Base-by-base conservation (phyloP, 1,140 invertebrate species). In the Panulirus ornatus region DNA sequence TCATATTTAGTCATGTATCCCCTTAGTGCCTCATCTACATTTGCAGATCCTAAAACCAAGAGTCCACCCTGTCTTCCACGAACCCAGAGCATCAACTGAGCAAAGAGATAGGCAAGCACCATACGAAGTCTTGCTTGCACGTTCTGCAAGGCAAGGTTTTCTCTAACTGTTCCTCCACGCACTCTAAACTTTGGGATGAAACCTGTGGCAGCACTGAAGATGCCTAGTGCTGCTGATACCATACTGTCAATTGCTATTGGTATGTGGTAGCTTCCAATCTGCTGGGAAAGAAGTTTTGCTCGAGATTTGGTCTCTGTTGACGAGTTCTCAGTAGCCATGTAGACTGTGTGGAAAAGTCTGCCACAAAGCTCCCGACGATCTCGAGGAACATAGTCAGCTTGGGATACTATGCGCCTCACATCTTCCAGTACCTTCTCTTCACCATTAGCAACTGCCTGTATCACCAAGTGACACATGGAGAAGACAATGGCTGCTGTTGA, bases 281-380 rank as follows among this genome's bases (percentile, higher is more conserved):
- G 95, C 54, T 94, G 93, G 3, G 98, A 96, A 47, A 99, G 94
- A 54, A 95, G 94, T 36, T 95, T 95, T 1, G 99, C 98, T 88
- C 97, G 93, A n/a, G 95, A 94, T 93, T 96, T 97, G 0, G 99
- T 99, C 92, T 98, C 97, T 81, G 95, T 93, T 34, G 98, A 99
- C 11, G 98, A 99, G 94, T 99, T 99, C 93, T 98, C 97, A 2
- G 97, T 97, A 0, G 96, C 98, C 98, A 99, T 99, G 93, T 99
- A 99, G 93, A 98, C 99, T 0, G 99, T 99, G 1, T 98, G 97
- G 44, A 99, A 95, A 0, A 99, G 92, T 27, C 96, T 95, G 92
- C 96, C 96, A 93, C 98, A 99, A 1, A 99, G 94, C 91, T 99
- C 97, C 93, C 96, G 96, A 0, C 98, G 95, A 93, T 97, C 96